Evolutionary conservation across 2,113 vertebrate species (phyloP), one percentile per base, ranked within the genome.

Genomic region (Cnemophilus loriae): DNA sequence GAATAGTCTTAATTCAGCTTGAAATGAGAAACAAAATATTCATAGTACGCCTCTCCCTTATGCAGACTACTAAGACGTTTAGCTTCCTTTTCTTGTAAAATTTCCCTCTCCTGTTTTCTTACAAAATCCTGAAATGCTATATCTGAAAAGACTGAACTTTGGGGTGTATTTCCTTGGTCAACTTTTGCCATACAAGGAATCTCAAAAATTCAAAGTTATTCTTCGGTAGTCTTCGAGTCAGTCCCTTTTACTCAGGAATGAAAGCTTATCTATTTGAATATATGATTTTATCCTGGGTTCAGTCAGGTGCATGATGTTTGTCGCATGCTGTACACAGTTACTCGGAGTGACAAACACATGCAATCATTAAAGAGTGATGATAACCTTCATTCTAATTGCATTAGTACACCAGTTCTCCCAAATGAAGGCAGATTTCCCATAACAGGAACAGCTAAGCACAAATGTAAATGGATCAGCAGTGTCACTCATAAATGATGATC

Each of bases 61-160:
- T 5, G 37, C 16, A 56, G 55, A 27, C 35, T 90, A 59, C 57
- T 52, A 95, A 87, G 26, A 83, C 12, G 8, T 30, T 78, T 61
- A 88, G 64, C 87, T 94, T 92, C 84, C 81, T 85, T 95, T 93
- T 82, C 56, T 49, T 93, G 56, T 46, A 85, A 85, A 91, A 95
- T 76, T 46, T 90, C 27, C 89, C 73, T 95, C 47, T 82, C 68
- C 86, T 87, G 39, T 78, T 84, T 70, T 83, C 82, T 91, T 89
- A 89, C 56, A 93, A 94, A 97, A 97, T 71, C 70, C 79, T 86
- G 79, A 74, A 95, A 97, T 35, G 13, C 52, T 95, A 47, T 56
- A 94, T 65, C 87, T 86, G 71, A 87, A 95, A 75, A 81, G 81
- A 73, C 24, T 55, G 23, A 77, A 73, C 73, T 71, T 60, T 33